phyloP scores from a whole-genome alignment of 1,140 invertebrate species.

The Cotesia typhae region DNA sequence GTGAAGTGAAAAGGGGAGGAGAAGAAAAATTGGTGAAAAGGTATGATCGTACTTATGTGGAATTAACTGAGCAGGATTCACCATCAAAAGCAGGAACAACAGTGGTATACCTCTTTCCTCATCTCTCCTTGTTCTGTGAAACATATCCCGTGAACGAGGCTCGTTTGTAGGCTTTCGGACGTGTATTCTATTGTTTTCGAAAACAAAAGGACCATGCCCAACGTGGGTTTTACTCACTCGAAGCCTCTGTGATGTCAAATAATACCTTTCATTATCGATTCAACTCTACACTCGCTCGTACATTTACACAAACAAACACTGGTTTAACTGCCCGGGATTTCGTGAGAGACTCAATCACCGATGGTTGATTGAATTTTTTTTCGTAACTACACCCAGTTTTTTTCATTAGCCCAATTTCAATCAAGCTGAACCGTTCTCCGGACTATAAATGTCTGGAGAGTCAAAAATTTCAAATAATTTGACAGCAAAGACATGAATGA shows the following conservation, averaged over 20 bases:
- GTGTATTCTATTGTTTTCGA: constrained; percentile 22
- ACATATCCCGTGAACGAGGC: constrained; percentile 7
- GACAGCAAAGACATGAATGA: no score
- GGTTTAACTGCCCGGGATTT: no score
- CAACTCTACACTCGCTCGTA: background rate
- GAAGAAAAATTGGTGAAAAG: background rate
- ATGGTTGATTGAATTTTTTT: constrained; percentile 8
- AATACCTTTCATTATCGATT: constrained; percentile 15
- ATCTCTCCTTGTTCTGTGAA: background rate
- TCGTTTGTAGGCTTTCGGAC: constrained; percentile 16
- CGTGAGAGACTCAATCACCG: constrained; percentile 6
- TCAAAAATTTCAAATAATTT: no score
- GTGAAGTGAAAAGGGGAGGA: background rate
- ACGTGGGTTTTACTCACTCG: constrained; percentile 6
- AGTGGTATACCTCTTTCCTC: background rate
- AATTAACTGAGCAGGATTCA: constrained; percentile 17
- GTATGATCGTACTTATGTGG: constrained; percentile 14
- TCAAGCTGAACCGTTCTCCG: no score
- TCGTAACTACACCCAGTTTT: background rate
- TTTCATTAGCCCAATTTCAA: no score
- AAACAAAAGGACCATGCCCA: constrained; percentile 21
- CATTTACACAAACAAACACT: no score
- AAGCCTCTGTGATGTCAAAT: constrained; percentile 6
- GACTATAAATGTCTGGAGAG: no score
- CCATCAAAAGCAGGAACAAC: constrained; percentile 9